These are phyloP conservation scores for Hypselothyrea guttata DNA, from an alignment of 2,888 invertebrate genomes.

Conservation along the genomic window DNA sequence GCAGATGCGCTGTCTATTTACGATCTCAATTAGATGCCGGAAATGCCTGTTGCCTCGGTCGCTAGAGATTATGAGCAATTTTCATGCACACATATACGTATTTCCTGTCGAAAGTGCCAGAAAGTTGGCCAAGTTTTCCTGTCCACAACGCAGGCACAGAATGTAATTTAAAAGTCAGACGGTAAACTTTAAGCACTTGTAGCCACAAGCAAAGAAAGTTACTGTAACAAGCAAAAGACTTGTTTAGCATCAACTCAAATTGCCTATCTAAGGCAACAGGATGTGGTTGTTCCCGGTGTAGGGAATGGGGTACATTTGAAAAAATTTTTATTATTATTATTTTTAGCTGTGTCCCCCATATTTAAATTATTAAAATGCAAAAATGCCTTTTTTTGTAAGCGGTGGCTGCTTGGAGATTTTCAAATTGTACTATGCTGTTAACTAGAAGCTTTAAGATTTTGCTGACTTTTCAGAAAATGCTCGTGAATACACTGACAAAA, in stretches of 20 bases:
- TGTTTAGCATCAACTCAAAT: slow-evolving; percentile 32
- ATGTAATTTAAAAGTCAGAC: slow-evolving; percentile 57
- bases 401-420: slow-evolving; percentile 19
- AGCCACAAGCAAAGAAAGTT: slow-evolving; percentile 30
- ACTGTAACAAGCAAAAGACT: slow-evolving; percentile 14
- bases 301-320: neutral
- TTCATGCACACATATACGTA: slow-evolving; percentile 19
- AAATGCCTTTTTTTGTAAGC: slow-evolving; percentile 53
- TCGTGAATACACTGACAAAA: neutral
- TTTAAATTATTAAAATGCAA: slow-evolving; percentile 57
- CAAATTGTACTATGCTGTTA: slow-evolving; percentile 16
- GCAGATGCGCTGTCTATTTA: neutral
- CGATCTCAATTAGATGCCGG: slow-evolving; percentile 6
- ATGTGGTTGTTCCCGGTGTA: neutral
- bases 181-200: slow-evolving; percentile 55
- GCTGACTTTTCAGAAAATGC: slow-evolving; percentile 28
- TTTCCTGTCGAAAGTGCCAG: slow-evolving; percentile 18
- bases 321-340: neutral
- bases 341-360: neutral
- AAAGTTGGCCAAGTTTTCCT: slow-evolving; percentile 48
- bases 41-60: slow-evolving; percentile 3
- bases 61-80: slow-evolving; percentile 12
- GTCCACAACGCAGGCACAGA: slow-evolving; percentile 8
- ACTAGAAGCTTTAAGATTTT: slow-evolving; percentile 35
- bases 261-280: slow-evolving; percentile 11